Percentiles rank a stretch among this genome's conserved stretches.
These are phyloP conservation scores for Trilocha varians DNA, from an alignment of 2,888 invertebrate genomes.

Conservation along the genomic window DNA sequence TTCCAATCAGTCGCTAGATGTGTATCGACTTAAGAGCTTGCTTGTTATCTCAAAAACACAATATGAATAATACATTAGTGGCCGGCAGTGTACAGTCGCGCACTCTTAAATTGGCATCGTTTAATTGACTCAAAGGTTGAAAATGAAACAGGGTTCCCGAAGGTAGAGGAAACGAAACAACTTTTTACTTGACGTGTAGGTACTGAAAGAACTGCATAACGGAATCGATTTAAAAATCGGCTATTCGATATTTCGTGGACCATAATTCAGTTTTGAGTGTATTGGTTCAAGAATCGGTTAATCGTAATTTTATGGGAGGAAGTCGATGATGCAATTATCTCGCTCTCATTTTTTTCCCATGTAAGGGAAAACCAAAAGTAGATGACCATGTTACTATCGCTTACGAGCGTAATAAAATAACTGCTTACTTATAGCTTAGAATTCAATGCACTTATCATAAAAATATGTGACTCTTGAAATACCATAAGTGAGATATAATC, in stretches of 20 bases:
- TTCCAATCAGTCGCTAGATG: conserved; percentile 67
- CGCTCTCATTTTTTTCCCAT: too few species aligned
- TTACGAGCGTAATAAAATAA: too few species aligned
- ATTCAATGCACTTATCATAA: too few species aligned
- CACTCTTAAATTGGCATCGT: conserved; percentile 66
- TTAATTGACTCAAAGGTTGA: conserved; percentile 70
- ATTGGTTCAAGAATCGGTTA: neutral
- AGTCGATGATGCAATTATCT: neutral
- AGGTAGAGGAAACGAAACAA: conserved; percentile 23
- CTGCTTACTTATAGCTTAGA: too few species aligned
- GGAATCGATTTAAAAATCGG: conserved; percentile 26
- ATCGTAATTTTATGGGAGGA: neutral
- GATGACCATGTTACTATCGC: too few species aligned
- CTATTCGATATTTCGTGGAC: conserved; percentile 28
- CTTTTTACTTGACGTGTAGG: conserved; percentile 46
- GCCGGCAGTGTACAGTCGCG: conserved; percentile 47
- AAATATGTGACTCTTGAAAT: too few species aligned
- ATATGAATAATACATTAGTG: conserved; percentile 72
- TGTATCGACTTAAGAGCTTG: conserved; percentile 64
- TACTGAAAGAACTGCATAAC: conserved; percentile 16
- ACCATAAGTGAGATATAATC: too few species aligned
- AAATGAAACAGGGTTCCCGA: conserved; percentile 50
- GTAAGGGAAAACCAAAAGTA: too few species aligned
- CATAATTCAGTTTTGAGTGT: neutral
- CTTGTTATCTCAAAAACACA: conserved; percentile 73